Evolutionary conservation across 2,888 invertebrate species (phyloP).

Genomic region (Oligia latruncula): DNA sequence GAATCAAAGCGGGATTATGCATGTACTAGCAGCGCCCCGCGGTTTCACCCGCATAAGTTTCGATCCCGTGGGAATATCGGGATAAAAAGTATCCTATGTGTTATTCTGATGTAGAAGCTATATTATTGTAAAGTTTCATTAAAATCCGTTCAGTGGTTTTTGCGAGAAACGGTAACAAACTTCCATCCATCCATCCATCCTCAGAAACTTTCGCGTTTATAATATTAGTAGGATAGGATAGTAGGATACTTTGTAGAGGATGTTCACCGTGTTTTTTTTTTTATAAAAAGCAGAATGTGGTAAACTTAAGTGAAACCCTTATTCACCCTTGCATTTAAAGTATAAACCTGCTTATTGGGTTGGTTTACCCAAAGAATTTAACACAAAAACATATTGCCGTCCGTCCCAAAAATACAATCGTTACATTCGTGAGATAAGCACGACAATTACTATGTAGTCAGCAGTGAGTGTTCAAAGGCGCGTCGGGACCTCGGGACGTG

Average conservation of each 20-base stretch:
- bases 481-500: slow-evolving; percentile 76
- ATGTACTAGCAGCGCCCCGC: neutral
- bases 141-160: neutral
- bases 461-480: slow-evolving; percentile 71
- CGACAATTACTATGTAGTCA: slow-evolving; percentile 68
- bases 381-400: slow-evolving; percentile 41
- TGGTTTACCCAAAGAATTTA: slow-evolving; percentile 39
- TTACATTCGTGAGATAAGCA: slow-evolving; percentile 63
- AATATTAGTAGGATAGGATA: neutral
- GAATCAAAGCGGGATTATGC: neutral
- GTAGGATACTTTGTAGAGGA: neutral
- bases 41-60: neutral
- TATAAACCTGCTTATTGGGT: slow-evolving; percentile 27
- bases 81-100: neutral
- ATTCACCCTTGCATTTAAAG: neutral
- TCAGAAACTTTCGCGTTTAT: neutral
- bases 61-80: neutral
- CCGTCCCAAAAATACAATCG: slow-evolving; percentile 61
- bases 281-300: neutral
- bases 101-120: neutral
- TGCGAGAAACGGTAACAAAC: neutral
- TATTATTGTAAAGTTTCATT: neutral
- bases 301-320: neutral
- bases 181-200: neutral
- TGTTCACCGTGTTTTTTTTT: neutral